Evolutionary conservation across 1,140 invertebrate species (phyloP), one percentile per base, ranked within the genome.

Genomic region (Sarcophaga bullata): DNA sequence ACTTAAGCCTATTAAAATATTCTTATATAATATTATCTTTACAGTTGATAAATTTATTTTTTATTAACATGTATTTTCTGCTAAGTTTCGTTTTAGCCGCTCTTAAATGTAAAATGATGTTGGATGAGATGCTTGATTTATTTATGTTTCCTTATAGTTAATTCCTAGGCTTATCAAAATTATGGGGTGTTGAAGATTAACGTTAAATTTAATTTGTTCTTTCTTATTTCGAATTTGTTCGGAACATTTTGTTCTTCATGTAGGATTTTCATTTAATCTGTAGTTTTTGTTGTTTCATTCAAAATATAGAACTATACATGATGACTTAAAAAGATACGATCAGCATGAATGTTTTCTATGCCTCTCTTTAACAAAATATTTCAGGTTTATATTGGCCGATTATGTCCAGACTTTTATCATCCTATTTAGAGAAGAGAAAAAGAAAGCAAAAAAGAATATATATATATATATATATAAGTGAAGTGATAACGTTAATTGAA

Each of bases 381-480:
- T 95, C 94, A 91, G 94, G 93, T 92, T 95, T 95, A 93, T 94
- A 95, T 92, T 94, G 94, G 90, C 94, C 94, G 92, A 95, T 95
- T 91, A 95, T 94, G 92, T 95, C 94, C 93, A 95, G 93, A 92
- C 93, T 94, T 92, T 95, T 94, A 91, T 95, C 94, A 93, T 95
- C 93, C 92, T 94, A 91, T 83, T n/a, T 73, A 73, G 80, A 80
- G n/a, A 80, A 81, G 49, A 83, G 80, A 84, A 91, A 92, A 92
- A 92, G 92, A 93, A 87, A 91, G 92, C 92, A 87, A 89, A 88
- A 84, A 84, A 84, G 76, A 80, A 80, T 37, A 83, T 76, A 84
- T 84, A 84, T 83, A 86, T 84, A 85, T 81, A 84, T 46, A 82
- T 78, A 81, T 62, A 68, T 8, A 68, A 2, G 25, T 37, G 1